Base-by-base conservation (phyloP, 1,140 invertebrate genomes). In the Himalopsyche phryganea region DNA sequence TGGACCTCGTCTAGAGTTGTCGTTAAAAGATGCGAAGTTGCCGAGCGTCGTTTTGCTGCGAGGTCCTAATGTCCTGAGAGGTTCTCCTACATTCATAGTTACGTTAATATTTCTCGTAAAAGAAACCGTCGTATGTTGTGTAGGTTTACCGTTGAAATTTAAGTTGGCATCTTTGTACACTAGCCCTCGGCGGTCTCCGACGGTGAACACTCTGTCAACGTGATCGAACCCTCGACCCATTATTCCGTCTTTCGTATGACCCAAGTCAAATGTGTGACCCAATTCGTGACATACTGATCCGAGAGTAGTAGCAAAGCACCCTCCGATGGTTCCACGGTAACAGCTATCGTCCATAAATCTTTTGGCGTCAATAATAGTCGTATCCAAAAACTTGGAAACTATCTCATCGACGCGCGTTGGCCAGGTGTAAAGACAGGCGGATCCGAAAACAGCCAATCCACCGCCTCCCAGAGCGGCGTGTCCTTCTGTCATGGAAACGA, bases 221-320 rank as follows among this genome's bases (percentile, higher is more conserved):
- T 94, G 89, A 73, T 96, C 92, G 74, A 97, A 96, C 11, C 93
- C 94, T 67, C 91, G 81, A 11, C 91, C 91, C 95, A 98, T 98
- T 42, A 98, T 91, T 6, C 95, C 94, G 62, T 88, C 83, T 61
- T 84, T 80, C 0, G 92, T 91, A 71, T 98, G 94, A 0, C 92
- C 94, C 32, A 98, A 81, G 75, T 97, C 92, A 72, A 98, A 95
- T 1, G 91, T 94, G 71, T 98, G 95, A 10, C 92, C 93, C 40
- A 98, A 73, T 79, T 98, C 95, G 76, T 98, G 95, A 20, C 94
- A 85, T 6, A 92, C 87, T n/a, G 94, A 91, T 3, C 95, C 95
- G 23, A 98, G 73, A 13, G 91, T 93, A 9, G 94, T 96, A 2
- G 92, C 89, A 77, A 91, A 92, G 68, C 93, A 94, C 18, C 90